Evolutionary conservation across 2,113 vertebrate genomes (phyloP).

Genomic region (Pelodiscus sinensis): DNA sequence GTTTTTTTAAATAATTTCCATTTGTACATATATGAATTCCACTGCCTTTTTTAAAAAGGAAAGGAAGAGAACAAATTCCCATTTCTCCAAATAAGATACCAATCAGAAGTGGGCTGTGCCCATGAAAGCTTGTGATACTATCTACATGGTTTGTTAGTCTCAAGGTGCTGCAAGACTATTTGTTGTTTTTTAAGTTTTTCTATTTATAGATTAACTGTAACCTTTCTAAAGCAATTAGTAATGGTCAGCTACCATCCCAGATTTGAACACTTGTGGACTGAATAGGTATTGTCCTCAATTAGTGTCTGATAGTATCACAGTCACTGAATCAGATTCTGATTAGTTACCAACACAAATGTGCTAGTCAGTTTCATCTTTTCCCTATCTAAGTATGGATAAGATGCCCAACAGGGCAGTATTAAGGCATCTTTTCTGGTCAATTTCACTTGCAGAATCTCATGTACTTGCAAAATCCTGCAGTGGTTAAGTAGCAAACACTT

Average conservation of each 20-base stretch:
- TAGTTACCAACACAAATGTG: not conserved
- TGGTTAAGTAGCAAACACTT: fast-evolving
- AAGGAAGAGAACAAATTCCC: fast-evolving
- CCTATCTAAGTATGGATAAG: not conserved
- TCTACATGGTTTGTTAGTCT: no score
- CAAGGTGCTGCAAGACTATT: no score
- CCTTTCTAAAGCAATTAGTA: not conserved
- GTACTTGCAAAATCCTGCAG: fast-evolving
- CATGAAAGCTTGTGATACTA: no score
- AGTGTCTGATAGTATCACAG: not conserved
- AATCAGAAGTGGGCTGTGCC: not conserved
- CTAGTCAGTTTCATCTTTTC: fast-evolving
- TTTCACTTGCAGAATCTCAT: not conserved
- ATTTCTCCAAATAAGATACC: not conserved
- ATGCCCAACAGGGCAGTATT: not conserved
- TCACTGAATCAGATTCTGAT: fast-evolving
- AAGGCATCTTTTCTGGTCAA: not conserved
- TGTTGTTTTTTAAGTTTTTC: no score
- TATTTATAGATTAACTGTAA: no score
- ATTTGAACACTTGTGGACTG: fast-evolving
- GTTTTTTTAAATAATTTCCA: not conserved
- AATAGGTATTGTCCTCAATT: not conserved
- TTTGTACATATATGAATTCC: not conserved
- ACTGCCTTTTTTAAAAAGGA: not conserved
- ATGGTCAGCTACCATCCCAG: fast-evolving